Evolutionary conservation across 2,113 vertebrate species (phyloP).

Genomic region (Megaptera novaeangliae): DNA sequence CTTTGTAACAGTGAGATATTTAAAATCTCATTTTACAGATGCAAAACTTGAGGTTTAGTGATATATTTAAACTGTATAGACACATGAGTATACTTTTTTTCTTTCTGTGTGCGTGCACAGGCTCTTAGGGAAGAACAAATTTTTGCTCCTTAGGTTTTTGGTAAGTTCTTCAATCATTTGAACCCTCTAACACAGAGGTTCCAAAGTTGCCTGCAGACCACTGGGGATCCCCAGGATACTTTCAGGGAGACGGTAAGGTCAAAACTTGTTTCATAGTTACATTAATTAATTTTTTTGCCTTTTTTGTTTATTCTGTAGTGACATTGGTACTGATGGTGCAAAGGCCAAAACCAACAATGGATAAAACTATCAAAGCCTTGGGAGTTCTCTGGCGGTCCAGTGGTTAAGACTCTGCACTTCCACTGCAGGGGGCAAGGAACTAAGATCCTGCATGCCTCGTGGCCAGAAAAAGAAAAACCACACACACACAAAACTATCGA

Average conservation of each 20-base stretch:
- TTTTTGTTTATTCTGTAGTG: background rate
- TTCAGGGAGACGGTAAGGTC: background rate
- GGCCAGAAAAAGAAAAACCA: background rate
- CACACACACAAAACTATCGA: background rate
- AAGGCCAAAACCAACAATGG: background rate
- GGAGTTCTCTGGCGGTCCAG: background rate
- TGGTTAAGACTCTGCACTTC: background rate
- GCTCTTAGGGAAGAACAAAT: background rate
- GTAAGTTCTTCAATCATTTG: background rate
- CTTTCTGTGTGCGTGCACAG: background rate
- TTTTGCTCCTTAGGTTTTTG: background rate
- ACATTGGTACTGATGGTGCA: background rate
- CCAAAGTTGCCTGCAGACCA: background rate
- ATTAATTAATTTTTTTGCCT: background rate
- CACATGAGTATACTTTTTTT: background rate
- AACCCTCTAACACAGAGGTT: background rate
- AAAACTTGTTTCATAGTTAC: background rate
- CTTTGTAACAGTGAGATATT: background rate
- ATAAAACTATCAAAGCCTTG: background rate
- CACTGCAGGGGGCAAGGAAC: background rate
- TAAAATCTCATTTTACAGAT: background rate
- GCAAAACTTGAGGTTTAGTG: background rate
- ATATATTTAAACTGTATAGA: background rate
- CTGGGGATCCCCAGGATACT: background rate
- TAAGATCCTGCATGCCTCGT: background rate